Conservation (phyloP, 2,797 vertebrate genomes). For the Anableps anableps region DNA sequence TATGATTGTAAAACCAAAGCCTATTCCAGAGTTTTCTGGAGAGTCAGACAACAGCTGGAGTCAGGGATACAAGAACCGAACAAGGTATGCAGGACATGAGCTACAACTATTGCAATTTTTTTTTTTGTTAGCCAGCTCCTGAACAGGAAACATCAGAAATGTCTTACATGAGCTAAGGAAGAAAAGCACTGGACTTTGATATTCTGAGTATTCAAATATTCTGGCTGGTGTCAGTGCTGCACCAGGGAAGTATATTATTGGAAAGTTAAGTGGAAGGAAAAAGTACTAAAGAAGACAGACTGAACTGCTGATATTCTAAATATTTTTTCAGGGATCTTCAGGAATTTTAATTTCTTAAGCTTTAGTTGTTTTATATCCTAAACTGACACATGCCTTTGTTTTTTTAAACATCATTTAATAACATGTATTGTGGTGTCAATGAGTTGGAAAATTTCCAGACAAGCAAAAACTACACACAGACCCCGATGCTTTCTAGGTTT, state of each 20-base stretch:
- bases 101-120: too few species aligned
- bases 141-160: neutral
- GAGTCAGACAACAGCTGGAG: neutral
- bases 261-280: neutral
- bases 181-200: neutral
- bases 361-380: neutral
- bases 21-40: neutral
- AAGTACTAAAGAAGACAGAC: neutral
- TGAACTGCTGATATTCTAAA: too few species aligned
- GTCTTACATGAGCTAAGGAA: neutral
- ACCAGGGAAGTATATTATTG: neutral
- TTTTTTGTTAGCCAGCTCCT: too few species aligned
- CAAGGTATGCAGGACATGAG: too few species aligned
- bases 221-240: neutral
- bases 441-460: neutral
- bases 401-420: neutral
- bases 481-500: slow-evolving; percentile 74
- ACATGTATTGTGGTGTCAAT: neutral
- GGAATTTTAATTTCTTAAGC: neutral
- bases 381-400: neutral
- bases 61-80: neutral
- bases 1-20: too few species aligned
- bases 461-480: neutral
- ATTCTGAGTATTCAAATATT: neutral
- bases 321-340: too few species aligned